Conservation (phyloP, 2,888 invertebrate genomes). For the Eristalis intricaria region DNA sequence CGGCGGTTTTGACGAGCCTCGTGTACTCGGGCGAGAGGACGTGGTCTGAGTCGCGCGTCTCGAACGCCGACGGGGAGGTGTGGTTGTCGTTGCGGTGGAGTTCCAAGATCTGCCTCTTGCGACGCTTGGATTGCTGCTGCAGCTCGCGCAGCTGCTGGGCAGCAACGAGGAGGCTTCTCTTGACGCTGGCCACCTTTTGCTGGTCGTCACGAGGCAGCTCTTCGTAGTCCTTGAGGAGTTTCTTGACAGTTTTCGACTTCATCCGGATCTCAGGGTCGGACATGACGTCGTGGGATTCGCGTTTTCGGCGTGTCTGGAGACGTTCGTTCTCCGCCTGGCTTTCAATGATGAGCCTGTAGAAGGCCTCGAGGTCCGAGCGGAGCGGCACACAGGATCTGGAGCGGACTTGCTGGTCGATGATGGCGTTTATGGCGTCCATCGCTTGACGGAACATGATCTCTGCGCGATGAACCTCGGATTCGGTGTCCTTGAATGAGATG, state of each 20-base stretch:
- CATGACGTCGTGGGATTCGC: conserved; percentile 72
- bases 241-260: conserved; percentile 77
- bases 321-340: conserved; percentile 74
- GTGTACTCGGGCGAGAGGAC: conserved; percentile 41
- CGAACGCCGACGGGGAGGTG: not conserved
- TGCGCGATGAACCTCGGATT: conserved; percentile 73
- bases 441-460: conserved; percentile 77
- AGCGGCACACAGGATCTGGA: conserved; percentile 77
- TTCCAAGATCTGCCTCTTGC: conserved; percentile 24
- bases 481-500: conserved; percentile 61
- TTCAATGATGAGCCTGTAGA: conserved; percentile 77
- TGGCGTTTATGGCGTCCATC: conserved; percentile 77
- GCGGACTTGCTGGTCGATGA: conserved; percentile 78
- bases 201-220: conserved; percentile 77
- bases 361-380: conserved; percentile 76
- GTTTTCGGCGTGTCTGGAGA: conserved; percentile 74
- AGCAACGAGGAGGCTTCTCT: conserved; percentile 74
- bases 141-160: conserved; percentile 31
- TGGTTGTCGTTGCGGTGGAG: conserved; percentile 12
- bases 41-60: not conserved
- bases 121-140: conserved; percentile 1
- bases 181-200: conserved; percentile 71
- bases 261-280: conserved; percentile 74
- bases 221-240: conserved; percentile 78
- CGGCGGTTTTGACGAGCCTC: conserved; percentile 50